Evolutionary conservation across 2,888 invertebrate genomes (phyloP), one percentile per base, ranked within the genome.

Genomic region (Parnassius smintheus): DNA sequence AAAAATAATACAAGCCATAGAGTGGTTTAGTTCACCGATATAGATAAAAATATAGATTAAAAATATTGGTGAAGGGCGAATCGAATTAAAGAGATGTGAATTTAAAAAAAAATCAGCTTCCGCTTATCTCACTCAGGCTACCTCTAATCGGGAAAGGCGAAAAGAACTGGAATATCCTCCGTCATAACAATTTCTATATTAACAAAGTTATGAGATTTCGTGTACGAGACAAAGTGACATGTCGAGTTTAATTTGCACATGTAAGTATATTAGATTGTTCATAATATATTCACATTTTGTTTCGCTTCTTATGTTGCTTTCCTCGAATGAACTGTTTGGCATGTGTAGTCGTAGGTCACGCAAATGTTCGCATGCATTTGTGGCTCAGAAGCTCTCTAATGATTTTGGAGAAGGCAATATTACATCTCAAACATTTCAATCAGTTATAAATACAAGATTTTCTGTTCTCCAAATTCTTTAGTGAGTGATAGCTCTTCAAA

Each of bases 311-410:
- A 75, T 71, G 75, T 78, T 79, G 78, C 82, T 82, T 71, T 75
- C 69, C 73, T 63, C 65, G 79, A 83, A 87, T 89, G 91, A 91
- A 90, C 90, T 91, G 89, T 89, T 83, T 85, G 81, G 88, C 90
- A 91, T 91, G 90, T 80, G 83, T 89, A 88, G 87, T 75, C 13
- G 54, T 59, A 56, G 54, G 53, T 18, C 49, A 41, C 51, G 18
- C 52, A 62, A 18, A 61, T 51, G 46, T 54, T 35, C 49, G 54
- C 60, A 57, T 57, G 53, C 48, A 42, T 59, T 53, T 54, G 54
- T 60, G 25, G n/a, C 8, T 10, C 1, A 7, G 1, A 35, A 18
- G 49, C 53, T 49, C 48, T 42, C 18, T 42, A 22, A 54, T 9
- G 41, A 42, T 41, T 54, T 49, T 53, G 10, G 25, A 52, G n/a